phyloP scores from a whole-genome alignment of 2,113 vertebrate species.

The Megalops atlanticus region DNA sequence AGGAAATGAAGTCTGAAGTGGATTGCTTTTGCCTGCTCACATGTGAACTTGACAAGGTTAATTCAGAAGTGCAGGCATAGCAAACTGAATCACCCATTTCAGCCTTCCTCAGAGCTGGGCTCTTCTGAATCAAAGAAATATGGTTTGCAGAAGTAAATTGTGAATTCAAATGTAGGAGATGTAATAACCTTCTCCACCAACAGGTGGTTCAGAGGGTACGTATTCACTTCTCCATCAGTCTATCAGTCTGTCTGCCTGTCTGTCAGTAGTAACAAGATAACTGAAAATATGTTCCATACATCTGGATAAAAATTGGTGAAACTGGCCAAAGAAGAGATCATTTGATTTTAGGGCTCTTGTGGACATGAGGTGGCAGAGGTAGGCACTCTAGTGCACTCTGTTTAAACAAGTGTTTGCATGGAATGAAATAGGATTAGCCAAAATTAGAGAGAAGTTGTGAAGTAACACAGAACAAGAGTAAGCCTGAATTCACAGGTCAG shows the following conservation, averaged over 20 bases:
- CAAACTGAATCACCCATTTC: conserved; percentile 41
- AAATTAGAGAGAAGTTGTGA: too few relatives aligned
- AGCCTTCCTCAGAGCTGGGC: background rate
- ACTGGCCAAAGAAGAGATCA: too few relatives aligned
- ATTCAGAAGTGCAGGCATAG: conserved; percentile 51
- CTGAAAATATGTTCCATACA: background rate
- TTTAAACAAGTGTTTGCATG: background rate
- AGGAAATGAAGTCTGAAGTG: conserved; percentile 54
- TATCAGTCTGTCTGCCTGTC: too few relatives aligned
- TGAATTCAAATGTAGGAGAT: background rate
- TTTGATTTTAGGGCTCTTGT: too few relatives aligned
- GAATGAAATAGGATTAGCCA: background rate
- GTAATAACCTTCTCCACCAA: background rate
- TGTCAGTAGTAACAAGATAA: background rate
- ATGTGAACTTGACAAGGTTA: conserved; percentile 55
- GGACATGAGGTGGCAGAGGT: too few relatives aligned
- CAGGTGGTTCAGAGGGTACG: background rate
- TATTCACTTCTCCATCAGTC: too few relatives aligned
- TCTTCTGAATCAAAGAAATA: too few relatives aligned
- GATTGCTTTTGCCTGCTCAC: conserved; percentile 41
- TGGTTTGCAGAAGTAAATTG: background rate
- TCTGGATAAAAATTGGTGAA: background rate
- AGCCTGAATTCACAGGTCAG: background rate
- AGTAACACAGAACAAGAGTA: background rate
- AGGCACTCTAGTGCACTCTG: too few relatives aligned